Evolutionary conservation across 2,797 vertebrate species (phyloP).

Genomic region (Tiaroga cobitis): DNA sequence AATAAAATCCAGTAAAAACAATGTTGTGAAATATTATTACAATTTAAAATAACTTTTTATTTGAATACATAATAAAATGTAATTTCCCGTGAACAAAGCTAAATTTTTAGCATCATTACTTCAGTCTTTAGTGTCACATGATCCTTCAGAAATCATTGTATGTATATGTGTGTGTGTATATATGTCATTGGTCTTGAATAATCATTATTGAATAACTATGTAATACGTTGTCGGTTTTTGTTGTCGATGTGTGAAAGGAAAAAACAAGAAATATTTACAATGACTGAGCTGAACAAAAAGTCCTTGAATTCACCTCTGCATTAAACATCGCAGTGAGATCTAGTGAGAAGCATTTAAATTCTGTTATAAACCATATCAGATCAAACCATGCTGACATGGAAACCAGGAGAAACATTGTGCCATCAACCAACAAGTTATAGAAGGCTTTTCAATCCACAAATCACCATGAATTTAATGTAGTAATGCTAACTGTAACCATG

Average conservation of each 20-base stretch:
- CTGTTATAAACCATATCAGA: neutral
- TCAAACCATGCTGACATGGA: neutral
- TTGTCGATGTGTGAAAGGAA: too few relatives aligned
- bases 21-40: neutral
- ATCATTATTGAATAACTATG: neutral
- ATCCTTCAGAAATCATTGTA: neutral
- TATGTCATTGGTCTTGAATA: too few relatives aligned
- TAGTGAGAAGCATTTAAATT: neutral
- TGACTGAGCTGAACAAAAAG: too few relatives aligned
- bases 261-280: neutral
- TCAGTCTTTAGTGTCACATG: too few relatives aligned
- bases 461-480: neutral
- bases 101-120: too few relatives aligned
- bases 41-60: neutral
- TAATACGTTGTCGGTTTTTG: neutral
- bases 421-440: neutral
- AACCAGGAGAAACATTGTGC: too few relatives aligned
- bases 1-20: neutral
- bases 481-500: neutral
- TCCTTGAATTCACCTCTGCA: too few relatives aligned
- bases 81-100: too few relatives aligned
- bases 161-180: neutral
- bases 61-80: too few relatives aligned
- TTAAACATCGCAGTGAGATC: too few relatives aligned
- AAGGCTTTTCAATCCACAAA: neutral